Evolutionary conservation across 2,113 vertebrate genomes (phyloP).

Genomic region (Tiliqua scincoides): DNA sequence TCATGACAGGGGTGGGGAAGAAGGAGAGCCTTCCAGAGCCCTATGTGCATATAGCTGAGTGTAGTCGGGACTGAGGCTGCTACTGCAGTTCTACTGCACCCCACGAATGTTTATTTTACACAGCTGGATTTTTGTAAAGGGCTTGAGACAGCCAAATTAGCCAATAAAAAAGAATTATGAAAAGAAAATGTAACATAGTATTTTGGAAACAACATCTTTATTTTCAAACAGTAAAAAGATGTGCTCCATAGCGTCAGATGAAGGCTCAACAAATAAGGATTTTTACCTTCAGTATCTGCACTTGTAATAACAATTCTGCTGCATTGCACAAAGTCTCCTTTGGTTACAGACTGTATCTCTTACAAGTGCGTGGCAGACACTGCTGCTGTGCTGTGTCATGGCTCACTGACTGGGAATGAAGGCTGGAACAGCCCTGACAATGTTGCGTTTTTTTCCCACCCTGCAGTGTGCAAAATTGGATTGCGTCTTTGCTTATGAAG

Average conservation of each 20-base stretch:
- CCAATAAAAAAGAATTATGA: not conserved
- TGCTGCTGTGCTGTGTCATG: not conserved
- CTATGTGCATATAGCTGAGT: no score
- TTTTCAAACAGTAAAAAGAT: not conserved
- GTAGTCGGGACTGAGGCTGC: not conserved
- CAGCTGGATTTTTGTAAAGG: not conserved
- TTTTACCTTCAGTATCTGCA: not conserved
- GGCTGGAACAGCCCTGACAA: not conserved
- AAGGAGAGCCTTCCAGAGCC: no score
- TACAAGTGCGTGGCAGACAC: not conserved
- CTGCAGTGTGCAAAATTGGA: constrained; percentile 11
- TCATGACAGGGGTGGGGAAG: no score
- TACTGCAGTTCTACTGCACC: not conserved
- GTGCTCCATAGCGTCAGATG: not conserved
- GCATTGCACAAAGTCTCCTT: not conserved
- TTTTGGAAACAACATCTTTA: not conserved
- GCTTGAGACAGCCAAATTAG: not conserved
- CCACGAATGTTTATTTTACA: not conserved
- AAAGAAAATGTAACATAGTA: not conserved
- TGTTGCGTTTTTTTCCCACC: not conserved
- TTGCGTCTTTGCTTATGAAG: constrained; percentile 43
- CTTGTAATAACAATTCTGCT: rapidly evolving
- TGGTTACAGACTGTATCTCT: not conserved
- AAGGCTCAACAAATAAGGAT: rapidly evolving
- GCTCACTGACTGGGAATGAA: not conserved